Percentiles rank a stretch among this genome's conserved stretches.
Conservation (phyloP, 2,888 invertebrate genomes). For the Abscondita cerata region DNA sequence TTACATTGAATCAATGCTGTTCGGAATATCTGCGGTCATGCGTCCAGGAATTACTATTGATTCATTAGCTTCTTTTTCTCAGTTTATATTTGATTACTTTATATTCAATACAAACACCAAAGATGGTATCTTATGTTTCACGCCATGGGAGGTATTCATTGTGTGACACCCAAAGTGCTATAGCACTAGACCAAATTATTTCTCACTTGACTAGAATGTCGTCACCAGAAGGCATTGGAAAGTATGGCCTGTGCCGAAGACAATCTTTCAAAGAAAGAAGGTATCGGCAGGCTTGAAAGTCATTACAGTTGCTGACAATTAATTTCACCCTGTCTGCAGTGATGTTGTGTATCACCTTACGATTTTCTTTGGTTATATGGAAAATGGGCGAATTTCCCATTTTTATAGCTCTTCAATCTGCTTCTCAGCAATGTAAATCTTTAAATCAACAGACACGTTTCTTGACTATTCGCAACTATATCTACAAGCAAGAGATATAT, state of each 20-base stretch:
- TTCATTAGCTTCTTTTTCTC: not conserved
- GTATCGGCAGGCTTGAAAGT: no score
- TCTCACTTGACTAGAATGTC: no score
- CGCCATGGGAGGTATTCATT: not conserved
- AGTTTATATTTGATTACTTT: not conserved
- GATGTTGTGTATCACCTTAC: no score
- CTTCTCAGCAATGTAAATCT: not conserved
- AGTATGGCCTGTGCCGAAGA: no score
- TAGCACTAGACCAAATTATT: not conserved
- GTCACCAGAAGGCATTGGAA: not conserved
- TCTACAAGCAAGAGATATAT: not conserved
- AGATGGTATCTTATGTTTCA: not conserved
- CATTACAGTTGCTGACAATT: no score
- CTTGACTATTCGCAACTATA: constrained; percentile 28
- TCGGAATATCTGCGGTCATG: not conserved
- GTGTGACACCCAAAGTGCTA: not conserved
- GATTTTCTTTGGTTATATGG: no score
- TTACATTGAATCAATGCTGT: not conserved
- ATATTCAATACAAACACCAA: not conserved
- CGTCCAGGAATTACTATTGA: not conserved
- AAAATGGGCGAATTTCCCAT: no score
- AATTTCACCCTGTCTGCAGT: no score
- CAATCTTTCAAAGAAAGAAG: no score
- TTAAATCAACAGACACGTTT: not conserved
- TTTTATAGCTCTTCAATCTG: not conserved